Evolutionary conservation across 2,888 invertebrate species (phyloP).

Genomic region (Zele albiditarsus): DNA sequence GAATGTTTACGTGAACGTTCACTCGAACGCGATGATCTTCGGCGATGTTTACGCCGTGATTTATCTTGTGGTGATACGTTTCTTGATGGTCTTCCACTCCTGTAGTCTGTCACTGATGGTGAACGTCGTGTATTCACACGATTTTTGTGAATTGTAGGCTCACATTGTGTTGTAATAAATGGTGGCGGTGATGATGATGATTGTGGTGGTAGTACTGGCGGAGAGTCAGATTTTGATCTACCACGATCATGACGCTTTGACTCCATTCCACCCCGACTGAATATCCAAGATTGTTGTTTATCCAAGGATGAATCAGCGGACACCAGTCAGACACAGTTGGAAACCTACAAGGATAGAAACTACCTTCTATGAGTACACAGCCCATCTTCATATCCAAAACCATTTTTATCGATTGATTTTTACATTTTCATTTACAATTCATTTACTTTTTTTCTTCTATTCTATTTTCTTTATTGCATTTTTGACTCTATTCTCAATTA

Average conservation of each 20-base stretch:
- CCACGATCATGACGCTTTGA: slow-evolving; percentile 75
- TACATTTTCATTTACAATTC: slow-evolving; percentile 14
- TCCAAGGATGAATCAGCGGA: slow-evolving; percentile 72
- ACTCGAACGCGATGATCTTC: slow-evolving; percentile 45
- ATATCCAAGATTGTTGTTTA: slow-evolving; percentile 67
- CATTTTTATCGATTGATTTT: slow-evolving; percentile 27
- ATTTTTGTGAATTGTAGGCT: slow-evolving; percentile 58
- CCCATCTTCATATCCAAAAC: slow-evolving; percentile 52
- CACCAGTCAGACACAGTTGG: slow-evolving; percentile 72
- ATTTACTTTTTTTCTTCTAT: slow-evolving; percentile 7
- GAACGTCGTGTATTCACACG: slow-evolving; percentile 59
- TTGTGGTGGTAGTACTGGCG: slow-evolving; percentile 58
- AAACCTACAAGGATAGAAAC: slow-evolving; percentile 82
- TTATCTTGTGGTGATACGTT: slow-evolving; percentile 64
- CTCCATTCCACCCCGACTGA: slow-evolving; percentile 70
- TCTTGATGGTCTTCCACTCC: slow-evolving; percentile 54
- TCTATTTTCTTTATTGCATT: neutral
- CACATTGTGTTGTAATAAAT: slow-evolving; percentile 63
- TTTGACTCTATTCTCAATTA: slow-evolving; percentile 16
- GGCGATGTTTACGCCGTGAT: slow-evolving; percentile 59
- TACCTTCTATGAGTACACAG: slow-evolving; percentile 77
- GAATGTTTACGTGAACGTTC: slow-evolving; percentile 29
- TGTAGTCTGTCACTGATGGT: slow-evolving; percentile 47
- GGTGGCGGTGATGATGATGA: slow-evolving; percentile 61
- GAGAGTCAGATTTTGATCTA: slow-evolving; percentile 60